Evolutionary conservation across 2,888 invertebrate genomes (phyloP).

Genomic region (Hirtodrosophila trivittata): DNA sequence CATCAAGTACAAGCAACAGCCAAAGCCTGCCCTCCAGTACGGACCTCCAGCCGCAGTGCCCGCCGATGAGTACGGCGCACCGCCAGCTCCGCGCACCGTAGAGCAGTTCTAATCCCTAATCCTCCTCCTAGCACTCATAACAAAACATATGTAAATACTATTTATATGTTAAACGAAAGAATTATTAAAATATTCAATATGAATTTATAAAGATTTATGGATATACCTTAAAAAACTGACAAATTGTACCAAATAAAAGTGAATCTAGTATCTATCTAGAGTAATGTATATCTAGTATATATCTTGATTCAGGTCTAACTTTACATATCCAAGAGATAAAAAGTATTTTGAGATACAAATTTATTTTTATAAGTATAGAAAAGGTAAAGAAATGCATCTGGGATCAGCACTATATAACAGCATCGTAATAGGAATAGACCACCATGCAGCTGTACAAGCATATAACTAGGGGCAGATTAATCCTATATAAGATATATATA

Average conservation of each 20-base stretch:
- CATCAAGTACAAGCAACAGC: constrained; percentile 88
- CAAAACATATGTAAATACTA: constrained; percentile 63
- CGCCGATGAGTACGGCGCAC: constrained; percentile 79
- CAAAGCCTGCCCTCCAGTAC: constrained; percentile 80
- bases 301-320: too few relatives aligned
- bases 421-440: constrained; percentile 56
- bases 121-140: constrained; percentile 3
- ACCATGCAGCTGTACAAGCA: constrained; percentile 61
- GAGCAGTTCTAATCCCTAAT: constrained; percentile 75
- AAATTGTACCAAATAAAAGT: too few relatives aligned
- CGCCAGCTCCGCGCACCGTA: constrained; percentile 64
- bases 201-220: neutral
- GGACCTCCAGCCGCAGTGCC: constrained; percentile 81
- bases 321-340: too few relatives aligned
- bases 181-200: neutral
- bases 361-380: too few relatives aligned
- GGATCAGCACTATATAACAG: constrained; percentile 4
- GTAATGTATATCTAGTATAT: too few relatives aligned
- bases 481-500: neutral
- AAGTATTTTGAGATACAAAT: too few relatives aligned
- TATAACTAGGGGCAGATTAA: constrained; percentile 33
- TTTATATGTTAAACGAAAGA: constrained; percentile 58
- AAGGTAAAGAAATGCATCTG: too few relatives aligned
- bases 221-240: too few relatives aligned
- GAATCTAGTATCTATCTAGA: too few relatives aligned